Percentiles rank a stretch among this genome's conserved stretches.
phyloP scores from a whole-genome alignment of 2,888 invertebrate species.

The Eurytoma adleriae region DNA sequence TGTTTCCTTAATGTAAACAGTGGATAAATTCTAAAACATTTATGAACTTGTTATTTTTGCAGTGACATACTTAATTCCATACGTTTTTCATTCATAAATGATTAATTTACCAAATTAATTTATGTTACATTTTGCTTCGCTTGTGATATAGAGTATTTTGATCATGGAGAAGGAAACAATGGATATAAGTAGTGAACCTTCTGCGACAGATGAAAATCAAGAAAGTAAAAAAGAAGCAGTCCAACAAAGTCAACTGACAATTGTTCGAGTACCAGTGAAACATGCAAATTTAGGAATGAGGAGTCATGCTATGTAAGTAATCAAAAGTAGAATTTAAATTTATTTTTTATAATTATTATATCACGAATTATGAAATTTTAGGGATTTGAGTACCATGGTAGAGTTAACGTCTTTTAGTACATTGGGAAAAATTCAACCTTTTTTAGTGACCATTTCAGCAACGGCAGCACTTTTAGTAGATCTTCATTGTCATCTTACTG shows the following conservation, averaged over 20 bases:
- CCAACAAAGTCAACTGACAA: conserved; percentile 49
- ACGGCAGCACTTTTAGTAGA: conserved; percentile 93
- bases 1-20: background rate
- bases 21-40: background rate
- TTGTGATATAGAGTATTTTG: background rate
- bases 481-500: conserved; percentile 95
- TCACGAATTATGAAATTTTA: conserved; percentile 73
- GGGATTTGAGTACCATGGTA: conserved; percentile 93
- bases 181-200: conserved; percentile 34
- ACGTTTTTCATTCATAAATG: conserved; percentile 1
- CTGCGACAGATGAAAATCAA: conserved; percentile 39
- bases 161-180: conserved; percentile 51
- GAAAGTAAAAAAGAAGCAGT: conserved; percentile 49
- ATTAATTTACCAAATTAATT: background rate
- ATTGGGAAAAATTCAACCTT: conserved; percentile 94
- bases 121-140: background rate
- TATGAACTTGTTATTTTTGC: background rate
- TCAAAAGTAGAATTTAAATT: background rate
- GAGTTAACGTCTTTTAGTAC: conserved; percentile 93
- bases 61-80: background rate
- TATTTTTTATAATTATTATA: conserved; percentile 61
- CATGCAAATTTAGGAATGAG: conserved; percentile 74
- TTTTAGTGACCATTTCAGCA: conserved; percentile 90
- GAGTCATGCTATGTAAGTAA: conserved; percentile 73
- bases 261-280: conserved; percentile 73